These are phyloP conservation scores for Arizona elegans DNA, from an alignment of 2,113 vertebrate species.

Conservation along the genomic window DNA sequence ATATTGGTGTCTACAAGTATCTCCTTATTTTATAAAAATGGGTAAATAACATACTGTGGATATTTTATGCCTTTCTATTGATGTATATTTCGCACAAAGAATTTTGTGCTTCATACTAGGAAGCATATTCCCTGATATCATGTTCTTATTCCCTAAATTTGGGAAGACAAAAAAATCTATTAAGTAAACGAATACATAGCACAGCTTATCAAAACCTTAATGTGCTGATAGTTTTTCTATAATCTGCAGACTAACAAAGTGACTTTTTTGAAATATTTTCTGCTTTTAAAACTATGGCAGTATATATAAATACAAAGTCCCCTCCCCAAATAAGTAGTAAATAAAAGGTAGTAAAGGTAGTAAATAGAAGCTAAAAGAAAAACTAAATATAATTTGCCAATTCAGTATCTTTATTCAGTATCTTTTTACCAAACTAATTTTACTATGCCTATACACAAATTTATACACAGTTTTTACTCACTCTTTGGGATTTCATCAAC, in stretches of 20 bases:
- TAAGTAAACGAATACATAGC: neutral
- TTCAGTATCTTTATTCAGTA: neutral
- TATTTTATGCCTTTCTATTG: neutral
- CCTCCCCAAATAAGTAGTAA: neutral
- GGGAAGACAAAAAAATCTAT: neutral
- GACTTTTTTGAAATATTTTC: neutral
- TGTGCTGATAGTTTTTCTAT: neutral
- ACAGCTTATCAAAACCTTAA: neutral
- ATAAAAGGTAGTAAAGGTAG: neutral
- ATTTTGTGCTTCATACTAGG: neutral
- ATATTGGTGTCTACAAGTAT: slow-evolving; percentile 28
- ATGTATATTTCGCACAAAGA: neutral
- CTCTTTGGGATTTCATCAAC: neutral
- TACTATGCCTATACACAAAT: neutral
- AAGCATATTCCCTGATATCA: neutral
- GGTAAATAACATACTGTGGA: neutral
- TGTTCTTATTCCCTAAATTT: neutral
- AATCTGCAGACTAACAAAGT: neutral
- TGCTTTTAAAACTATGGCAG: neutral
- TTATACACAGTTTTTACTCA: neutral
- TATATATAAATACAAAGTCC: neutral
- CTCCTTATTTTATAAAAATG: neutral
- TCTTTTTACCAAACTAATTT: neutral
- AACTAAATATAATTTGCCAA: neutral
- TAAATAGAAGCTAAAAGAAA: neutral